phyloP scores from a whole-genome alignment of 2,888 invertebrate species.

The Thymelicus acteon region DNA sequence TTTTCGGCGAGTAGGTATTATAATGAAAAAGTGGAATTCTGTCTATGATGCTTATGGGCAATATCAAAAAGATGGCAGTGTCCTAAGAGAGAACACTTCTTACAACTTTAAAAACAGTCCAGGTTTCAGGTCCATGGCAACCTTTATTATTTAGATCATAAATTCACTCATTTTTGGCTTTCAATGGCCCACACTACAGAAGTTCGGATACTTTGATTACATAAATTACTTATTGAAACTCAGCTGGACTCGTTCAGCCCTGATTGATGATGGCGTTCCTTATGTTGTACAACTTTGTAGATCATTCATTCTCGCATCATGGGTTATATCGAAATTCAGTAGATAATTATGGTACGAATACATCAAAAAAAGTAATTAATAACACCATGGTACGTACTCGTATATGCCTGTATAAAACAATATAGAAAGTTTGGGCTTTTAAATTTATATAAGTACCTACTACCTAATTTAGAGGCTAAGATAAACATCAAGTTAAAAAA shows the following conservation, averaged over 20 bases:
- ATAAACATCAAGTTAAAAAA: not conserved
- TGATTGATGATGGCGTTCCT: conserved; percentile 60
- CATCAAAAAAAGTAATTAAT: not conserved
- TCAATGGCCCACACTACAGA: not conserved
- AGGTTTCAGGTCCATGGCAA: too few species aligned
- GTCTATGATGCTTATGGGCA: too few species aligned
- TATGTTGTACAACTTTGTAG: conserved; percentile 77
- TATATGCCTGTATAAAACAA: not conserved
- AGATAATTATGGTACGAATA: conserved; percentile 7
- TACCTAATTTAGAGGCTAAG: too few species aligned
- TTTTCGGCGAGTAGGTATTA: too few species aligned
- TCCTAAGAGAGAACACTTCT: too few species aligned
- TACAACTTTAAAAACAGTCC: too few species aligned
- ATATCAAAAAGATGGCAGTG: too few species aligned
- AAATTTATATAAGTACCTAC: too few species aligned
- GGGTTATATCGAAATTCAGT: conserved; percentile 47
- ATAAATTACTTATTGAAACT: conserved; percentile 36
- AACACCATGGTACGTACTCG: not conserved
- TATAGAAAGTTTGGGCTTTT: too few species aligned
- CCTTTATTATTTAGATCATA: too few species aligned
- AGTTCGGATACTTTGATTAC: conserved; percentile 37
- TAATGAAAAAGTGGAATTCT: too few species aligned
- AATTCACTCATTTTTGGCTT: not conserved
- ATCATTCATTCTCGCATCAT: conserved; percentile 78
- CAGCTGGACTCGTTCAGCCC: conserved; percentile 6